Conservation (phyloP, 64 coral and sea anemone species). For the Anthopleura sola region DNA sequence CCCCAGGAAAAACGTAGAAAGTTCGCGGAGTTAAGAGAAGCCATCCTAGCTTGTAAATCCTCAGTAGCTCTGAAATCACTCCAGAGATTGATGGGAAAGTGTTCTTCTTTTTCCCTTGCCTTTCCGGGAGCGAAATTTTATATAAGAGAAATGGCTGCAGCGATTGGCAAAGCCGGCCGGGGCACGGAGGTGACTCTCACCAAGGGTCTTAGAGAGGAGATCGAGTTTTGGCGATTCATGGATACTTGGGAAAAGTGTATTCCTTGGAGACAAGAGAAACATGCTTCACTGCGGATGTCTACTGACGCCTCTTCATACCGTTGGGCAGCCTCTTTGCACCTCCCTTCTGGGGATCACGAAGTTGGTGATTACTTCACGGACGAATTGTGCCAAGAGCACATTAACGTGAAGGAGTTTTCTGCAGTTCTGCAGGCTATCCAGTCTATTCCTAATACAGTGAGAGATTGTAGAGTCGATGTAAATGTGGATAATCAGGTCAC, state of each 20-base stretch:
- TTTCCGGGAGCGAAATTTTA: constrained; percentile 36
- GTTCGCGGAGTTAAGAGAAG: background rate
- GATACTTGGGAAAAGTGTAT: constrained; percentile 20
- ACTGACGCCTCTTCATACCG: too few relatives aligned
- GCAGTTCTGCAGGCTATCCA: too few relatives aligned
- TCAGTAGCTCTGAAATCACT: background rate
- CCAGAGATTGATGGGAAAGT: constrained; percentile 23
- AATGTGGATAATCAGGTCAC: too few relatives aligned
- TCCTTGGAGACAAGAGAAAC: too few relatives aligned
- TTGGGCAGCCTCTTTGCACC: too few relatives aligned
- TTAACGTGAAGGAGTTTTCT: too few relatives aligned
- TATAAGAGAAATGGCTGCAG: constrained; percentile 10
- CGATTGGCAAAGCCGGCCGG: background rate
- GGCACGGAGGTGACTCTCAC: background rate
- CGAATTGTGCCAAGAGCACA: too few relatives aligned
- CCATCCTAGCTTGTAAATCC: background rate
- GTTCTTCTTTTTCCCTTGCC: constrained; percentile 26
- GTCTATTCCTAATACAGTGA: too few relatives aligned
- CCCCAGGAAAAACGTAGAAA: constrained; percentile 7
- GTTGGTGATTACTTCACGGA: too few relatives aligned
- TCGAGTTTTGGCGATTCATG: constrained; percentile 10
- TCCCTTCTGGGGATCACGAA: too few relatives aligned
- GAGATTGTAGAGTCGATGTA: too few relatives aligned
- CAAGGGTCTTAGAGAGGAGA: background rate
- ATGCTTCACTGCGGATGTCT: too few relatives aligned